These are phyloP conservation scores for Lepidurus arcticus DNA, from an alignment of 1,140 invertebrate species.

Conservation along the genomic window DNA sequence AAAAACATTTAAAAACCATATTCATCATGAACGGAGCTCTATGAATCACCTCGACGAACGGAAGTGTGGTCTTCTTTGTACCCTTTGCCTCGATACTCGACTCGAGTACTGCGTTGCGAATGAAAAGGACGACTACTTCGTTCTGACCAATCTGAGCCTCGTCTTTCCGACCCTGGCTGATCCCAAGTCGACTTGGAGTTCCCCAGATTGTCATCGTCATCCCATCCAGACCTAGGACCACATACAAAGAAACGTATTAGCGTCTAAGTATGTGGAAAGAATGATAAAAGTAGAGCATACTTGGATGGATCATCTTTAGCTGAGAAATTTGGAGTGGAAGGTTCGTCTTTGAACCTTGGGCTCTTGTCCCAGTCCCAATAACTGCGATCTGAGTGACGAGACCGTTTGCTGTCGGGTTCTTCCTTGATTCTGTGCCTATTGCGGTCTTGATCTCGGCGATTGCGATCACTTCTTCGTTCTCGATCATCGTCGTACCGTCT, in stretches of 20 bases:
- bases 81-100: too few relatives aligned
- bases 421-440: constrained; percentile 38
- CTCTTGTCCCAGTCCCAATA: constrained; percentile 50
- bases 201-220: constrained; percentile 63
- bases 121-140: constrained; percentile 26
- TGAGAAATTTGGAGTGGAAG: constrained; percentile 67
- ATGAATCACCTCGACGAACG: background rate
- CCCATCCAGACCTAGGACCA: constrained; percentile 69
- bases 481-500: constrained; percentile 40
- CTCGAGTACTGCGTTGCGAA: constrained; percentile 29
- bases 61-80: constrained; percentile 23
- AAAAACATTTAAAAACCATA: constrained; percentile 26
- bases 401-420: constrained; percentile 32
- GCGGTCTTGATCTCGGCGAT: constrained; percentile 35
- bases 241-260: constrained; percentile 27
- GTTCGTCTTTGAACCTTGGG: constrained; percentile 66
- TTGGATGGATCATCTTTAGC: constrained; percentile 60
- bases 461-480: constrained; percentile 38
- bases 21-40: background rate
- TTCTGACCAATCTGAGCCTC: constrained; percentile 31
- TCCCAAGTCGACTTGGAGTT: constrained; percentile 78
- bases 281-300: constrained; percentile 35
- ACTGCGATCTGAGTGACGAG: constrained; percentile 37
- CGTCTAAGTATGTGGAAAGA: background rate
- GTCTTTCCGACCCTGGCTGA: constrained; percentile 45